Base-by-base conservation (phyloP, 35 echinoderm and acorn worm species). In the Patiria miniata region DNA sequence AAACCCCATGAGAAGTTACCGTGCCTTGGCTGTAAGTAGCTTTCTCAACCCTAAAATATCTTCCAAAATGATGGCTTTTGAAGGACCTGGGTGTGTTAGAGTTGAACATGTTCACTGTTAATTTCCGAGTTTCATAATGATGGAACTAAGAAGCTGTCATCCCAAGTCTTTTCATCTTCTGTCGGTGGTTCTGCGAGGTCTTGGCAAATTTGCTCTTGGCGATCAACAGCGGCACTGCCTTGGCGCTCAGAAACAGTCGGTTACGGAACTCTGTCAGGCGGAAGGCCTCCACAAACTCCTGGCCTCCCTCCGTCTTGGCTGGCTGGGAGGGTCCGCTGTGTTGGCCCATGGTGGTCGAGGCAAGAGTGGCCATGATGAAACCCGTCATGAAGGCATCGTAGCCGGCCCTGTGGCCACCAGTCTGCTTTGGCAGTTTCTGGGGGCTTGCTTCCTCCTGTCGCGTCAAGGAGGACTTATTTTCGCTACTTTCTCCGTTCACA, bases 311-410 rank as follows among this genome's bases (percentile, higher is more conserved):
- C 2, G 37, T 10, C 5, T 78, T 39, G 40, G 85, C 57, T 56
- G 37, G 18, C 28, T 34, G 47, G 7, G 44, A 37, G 39, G 85
- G 78, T 16, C 77, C 69, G 19, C 51, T 37, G 34, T 55, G 73
- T 53, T 54, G 32, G 78, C 85, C 44, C 32, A 51, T 61, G 30
- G 84, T 32, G 21, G 56, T 83, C 3, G 85, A 86, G 32, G 94
- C 54, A 39, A 99, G 84, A 2, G 82, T 81, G 55, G 96, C 96
- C 61, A 93, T 53, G 37, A 92, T 51, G 86, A 92, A 99, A 2
- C 92, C 96, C 0, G 96, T 99, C 96, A 99, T 99, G 40, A 99
- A 99, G n/a, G 96, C 96, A 85, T 99, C 96, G 87, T 94, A 99
- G 0, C 96, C 96, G 2, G 96, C 96, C 28, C 96, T 79, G 54